Evolutionary conservation across 2,888 invertebrate genomes (phyloP).

Genomic region (Sisyra nigra): DNA sequence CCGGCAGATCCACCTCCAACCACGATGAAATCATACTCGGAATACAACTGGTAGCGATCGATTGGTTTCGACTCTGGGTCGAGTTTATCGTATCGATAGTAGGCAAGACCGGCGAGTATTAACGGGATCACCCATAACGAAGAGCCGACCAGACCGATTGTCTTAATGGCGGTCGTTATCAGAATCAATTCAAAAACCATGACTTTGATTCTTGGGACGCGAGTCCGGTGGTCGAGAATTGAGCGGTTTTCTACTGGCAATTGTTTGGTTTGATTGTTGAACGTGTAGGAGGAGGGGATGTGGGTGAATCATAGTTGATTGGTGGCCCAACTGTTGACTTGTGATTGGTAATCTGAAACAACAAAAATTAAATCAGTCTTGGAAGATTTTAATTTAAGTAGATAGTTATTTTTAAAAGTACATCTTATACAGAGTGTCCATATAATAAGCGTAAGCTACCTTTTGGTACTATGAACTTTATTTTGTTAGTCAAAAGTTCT

Average conservation of each 20-base stretch:
- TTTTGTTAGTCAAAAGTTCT: too few relatives aligned
- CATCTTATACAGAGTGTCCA: too few relatives aligned
- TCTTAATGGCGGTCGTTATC: slow-evolving; percentile 63
- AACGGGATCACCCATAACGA: slow-evolving; percentile 75
- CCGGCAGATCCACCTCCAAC: slow-evolving; percentile 83
- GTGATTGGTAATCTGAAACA: background rate
- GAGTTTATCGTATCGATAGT: slow-evolving; percentile 60
- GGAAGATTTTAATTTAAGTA: too few relatives aligned
- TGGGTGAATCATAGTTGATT: background rate
- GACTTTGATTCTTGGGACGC: slow-evolving; percentile 13
- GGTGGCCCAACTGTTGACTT: background rate
- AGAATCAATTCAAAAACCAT: slow-evolving; percentile 63
- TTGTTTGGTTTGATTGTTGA: background rate
- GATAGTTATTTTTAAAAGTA: too few relatives aligned
- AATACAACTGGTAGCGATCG: slow-evolving; percentile 45
- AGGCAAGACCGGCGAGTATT: slow-evolving; percentile 64
- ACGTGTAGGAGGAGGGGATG: background rate
- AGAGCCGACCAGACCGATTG: slow-evolving; percentile 56
- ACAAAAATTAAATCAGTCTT: too few relatives aligned
- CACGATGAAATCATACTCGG: slow-evolving; percentile 73
- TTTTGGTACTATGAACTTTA: too few relatives aligned
- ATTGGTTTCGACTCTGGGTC: slow-evolving; percentile 67
- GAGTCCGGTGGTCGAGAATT: background rate
- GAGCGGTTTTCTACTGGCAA: background rate
- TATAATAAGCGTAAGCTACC: too few relatives aligned